These are phyloP conservation scores for Saccostrea echinata DNA, from an alignment of 1,140 invertebrate species.

Conservation along the genomic window DNA sequence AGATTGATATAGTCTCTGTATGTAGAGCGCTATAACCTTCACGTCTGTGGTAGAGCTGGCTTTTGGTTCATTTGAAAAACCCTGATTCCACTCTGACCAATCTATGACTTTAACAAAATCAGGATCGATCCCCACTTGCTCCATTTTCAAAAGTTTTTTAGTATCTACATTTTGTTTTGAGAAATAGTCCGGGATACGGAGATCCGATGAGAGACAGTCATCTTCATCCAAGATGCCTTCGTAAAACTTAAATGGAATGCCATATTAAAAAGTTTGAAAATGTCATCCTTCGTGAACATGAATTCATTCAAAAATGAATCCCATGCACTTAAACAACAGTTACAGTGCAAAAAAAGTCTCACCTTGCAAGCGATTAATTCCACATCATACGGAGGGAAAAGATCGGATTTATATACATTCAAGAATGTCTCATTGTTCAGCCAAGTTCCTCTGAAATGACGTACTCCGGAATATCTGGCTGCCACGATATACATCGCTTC, in stretches of 20 bases:
- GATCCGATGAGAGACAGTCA: not conserved
- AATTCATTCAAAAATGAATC: too few species aligned
- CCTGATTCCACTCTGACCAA: not conserved
- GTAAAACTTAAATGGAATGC: not conserved
- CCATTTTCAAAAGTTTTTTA: not conserved
- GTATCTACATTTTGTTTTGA: not conserved
- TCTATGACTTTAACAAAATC: slow-evolving; percentile 8
- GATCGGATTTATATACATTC: not conserved
- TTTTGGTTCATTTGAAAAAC: not conserved
- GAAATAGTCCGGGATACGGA: not conserved
- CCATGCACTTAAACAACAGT: not conserved
- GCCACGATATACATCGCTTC: not conserved
- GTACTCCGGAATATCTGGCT: not conserved
- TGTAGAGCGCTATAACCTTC: not conserved
- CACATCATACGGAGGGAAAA: not conserved
- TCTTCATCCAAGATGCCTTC: not conserved
- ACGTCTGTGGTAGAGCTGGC: not conserved
- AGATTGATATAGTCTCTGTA: not conserved
- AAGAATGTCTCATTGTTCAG: slow-evolving; percentile 36
- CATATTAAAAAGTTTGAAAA: not conserved
- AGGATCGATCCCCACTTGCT: not conserved
- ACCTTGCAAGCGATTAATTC: not conserved
- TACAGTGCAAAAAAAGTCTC: not conserved
- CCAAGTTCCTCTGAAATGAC: slow-evolving; percentile 40
- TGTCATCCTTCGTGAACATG: too few species aligned